Evolutionary conservation across 1,140 invertebrate genomes (phyloP).

Genomic region (Ips typographus): DNA sequence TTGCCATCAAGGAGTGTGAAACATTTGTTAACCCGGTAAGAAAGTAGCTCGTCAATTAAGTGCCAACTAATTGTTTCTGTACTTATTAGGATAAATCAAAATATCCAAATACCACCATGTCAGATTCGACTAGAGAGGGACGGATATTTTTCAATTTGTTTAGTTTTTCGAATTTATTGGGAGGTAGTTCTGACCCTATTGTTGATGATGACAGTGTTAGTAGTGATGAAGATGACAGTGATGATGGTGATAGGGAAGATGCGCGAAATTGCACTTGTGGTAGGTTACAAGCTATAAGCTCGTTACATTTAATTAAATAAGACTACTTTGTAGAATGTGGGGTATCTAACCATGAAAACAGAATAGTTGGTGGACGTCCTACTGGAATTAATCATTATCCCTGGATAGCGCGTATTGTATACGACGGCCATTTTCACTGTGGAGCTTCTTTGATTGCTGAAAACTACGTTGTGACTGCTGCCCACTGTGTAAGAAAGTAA

Average conservation of each 20-base stretch:
- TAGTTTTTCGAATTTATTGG: constrained; percentile 55
- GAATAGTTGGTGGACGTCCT: constrained; percentile 73
- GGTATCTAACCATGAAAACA: constrained; percentile 67
- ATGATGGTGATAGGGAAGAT: constrained; percentile 53
- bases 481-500: constrained; percentile 67
- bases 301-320: neutral
- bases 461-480: constrained; percentile 67
- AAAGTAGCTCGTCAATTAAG: no score
- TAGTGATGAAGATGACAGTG: constrained; percentile 53
- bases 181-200: constrained; percentile 48
- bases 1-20: constrained; percentile 16
- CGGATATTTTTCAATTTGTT: constrained; percentile 68
- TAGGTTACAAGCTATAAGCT: constrained; percentile 48
- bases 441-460: constrained; percentile 82
- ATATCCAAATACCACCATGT: neutral
- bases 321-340: constrained; percentile 62
- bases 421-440: constrained; percentile 86
- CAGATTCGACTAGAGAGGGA: constrained; percentile 46
- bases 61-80: no score
- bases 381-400: constrained; percentile 81
- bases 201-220: constrained; percentile 39
- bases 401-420: constrained; percentile 81
- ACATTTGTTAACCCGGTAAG: constrained; percentile 7
- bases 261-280: constrained; percentile 64
- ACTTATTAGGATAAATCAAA: constrained; percentile 15